Base-by-base conservation (phyloP, 2,888 invertebrate genomes). In the Stenichneumon culpator region DNA sequence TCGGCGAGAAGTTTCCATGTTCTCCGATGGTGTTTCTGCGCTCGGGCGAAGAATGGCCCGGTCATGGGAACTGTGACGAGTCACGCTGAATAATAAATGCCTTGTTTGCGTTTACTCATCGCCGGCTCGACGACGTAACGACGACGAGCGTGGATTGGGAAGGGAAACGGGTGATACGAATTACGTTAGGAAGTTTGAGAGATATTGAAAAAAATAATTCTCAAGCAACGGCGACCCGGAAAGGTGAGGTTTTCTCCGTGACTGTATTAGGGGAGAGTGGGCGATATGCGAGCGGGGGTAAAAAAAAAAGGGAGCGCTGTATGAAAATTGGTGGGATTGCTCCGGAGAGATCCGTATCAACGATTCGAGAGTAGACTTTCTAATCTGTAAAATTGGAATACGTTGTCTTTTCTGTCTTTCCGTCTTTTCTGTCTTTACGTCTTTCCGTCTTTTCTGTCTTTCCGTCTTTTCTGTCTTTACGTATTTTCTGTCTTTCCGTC, bases 51-150 rank as follows among this genome's bases (percentile, higher is more conserved):
- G 68, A 79, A 80, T 75, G 68, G 57, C 36, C 28, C 28, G 32
- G 50, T 57, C 67, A 73, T 84, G 84, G 72, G 84, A 84, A 84
- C 77, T 73, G 50, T 81, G 80, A 84, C 81, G 78, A 78, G 50
- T 52, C 52, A 73, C 44, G 19, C 69, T 63, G 28, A 47, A 79
- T 73, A 72, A 54, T 36, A 25, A 52, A 57, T 9, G 22, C 4
- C n/a, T 14, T 7, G 32, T 32, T 6, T 32, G n/a, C 9, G 16
- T 16, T 7, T 16, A 16, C 25, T 75, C 65, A 19, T 54, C 1
- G 36, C 22, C 25, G 67, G 54, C n/a, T 36, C 39, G 68, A 77
- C 57, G 54, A 68, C 25, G 25, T 19, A 32, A 47, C 19, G 44
- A 70, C 52, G 32, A 52, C 11, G 11, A 36, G 11, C 47, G 50